Evolutionary conservation across 1,140 invertebrate species (phyloP), one percentile per base, ranked within the genome.

Genomic region (Probaryconus sp.): DNA sequence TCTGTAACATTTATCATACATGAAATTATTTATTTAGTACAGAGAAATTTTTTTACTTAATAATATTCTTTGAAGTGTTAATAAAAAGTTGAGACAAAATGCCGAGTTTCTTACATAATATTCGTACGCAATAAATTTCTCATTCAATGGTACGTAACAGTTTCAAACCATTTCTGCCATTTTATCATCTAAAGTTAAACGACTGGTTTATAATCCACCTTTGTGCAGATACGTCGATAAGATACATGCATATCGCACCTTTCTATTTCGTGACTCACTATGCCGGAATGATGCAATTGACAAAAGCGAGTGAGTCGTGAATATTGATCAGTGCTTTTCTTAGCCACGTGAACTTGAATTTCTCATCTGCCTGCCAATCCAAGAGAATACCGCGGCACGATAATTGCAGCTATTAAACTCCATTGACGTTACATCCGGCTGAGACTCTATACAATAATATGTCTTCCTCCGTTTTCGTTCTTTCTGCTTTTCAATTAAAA

Each of bases 331-430:
- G 63, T 40, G 14, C 28, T 61, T 55, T 55, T 45, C 38, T 33
- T n/a, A 20, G 18, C 21, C 26, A 35, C 42, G 40, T 67, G 70
- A 74, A 74, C 70, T 74, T 74, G 70, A 73, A 67, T 65, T 73
- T 55, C 42, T 20, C 11, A n/a, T 33, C 48, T 51, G 6, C n/a
- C 11, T 38, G 31, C 33, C 35, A 47, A 50, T 24, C 48, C 37
- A 38, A 61, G 55, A 24, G 61, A 61, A 48, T 42, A 55, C 30
- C 26, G 21, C 47, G 47, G 53, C 18, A 65, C 20, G 38, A 65
- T 73, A 73, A 73, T 73, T 65, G 61, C 61, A 56, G 70, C 70
- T 56, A 73, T 73, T 73, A 73, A 73, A 67, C 56, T 56, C 48
- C 56, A 73, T 73, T 65, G 61, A 73, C 67, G 70, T 73, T 67